Percentiles rank a stretch among this genome's conserved stretches.
Evolutionary conservation across 2,888 invertebrate genomes (phyloP).

Genomic region (Sialis lutaria): DNA sequence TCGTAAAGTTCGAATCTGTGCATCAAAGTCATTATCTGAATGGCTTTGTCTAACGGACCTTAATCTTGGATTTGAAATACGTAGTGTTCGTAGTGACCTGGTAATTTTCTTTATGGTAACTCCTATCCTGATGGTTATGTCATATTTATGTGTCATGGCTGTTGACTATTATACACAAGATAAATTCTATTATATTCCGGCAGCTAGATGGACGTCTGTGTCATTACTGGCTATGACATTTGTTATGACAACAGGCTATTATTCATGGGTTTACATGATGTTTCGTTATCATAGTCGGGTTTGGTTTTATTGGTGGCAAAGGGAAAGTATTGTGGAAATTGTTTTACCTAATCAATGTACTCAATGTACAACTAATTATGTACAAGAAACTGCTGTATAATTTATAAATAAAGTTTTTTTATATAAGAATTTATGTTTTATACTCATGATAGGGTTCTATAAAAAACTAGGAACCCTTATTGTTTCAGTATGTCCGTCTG

Average conservation of each 20-base stretch:
- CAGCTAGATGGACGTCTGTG: constrained; percentile 29
- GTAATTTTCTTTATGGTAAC: constrained; percentile 36
- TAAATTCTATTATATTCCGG: constrained; percentile 26
- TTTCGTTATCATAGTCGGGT: constrained; percentile 28
- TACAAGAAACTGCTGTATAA: no score
- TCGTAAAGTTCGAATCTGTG: constrained; percentile 40
- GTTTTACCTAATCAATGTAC: no score
- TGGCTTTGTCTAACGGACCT: constrained; percentile 32
- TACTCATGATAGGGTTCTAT: no score
- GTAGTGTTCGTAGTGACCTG: constrained; percentile 29
- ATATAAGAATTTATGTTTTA: no score
- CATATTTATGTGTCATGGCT: constrained; percentile 30
- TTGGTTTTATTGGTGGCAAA: constrained; percentile 37
- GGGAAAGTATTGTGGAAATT: constrained; percentile 29
- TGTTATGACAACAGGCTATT: constrained; percentile 30
- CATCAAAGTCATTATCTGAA: constrained; percentile 34
- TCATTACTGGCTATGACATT: constrained; percentile 29
- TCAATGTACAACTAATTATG: no score
- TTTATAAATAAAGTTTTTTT: no score
- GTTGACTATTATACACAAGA: constrained; percentile 30
- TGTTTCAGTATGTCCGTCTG: no score
- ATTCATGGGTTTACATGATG: constrained; percentile 31
- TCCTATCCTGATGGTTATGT: constrained; percentile 33
- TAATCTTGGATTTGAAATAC: constrained; percentile 17
- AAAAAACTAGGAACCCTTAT: no score